Evolutionary conservation across 92 coral and sea anemone species (phyloP), one percentile per base, ranked within the genome.

Genomic region (Parazoanthus atlanticus): DNA sequence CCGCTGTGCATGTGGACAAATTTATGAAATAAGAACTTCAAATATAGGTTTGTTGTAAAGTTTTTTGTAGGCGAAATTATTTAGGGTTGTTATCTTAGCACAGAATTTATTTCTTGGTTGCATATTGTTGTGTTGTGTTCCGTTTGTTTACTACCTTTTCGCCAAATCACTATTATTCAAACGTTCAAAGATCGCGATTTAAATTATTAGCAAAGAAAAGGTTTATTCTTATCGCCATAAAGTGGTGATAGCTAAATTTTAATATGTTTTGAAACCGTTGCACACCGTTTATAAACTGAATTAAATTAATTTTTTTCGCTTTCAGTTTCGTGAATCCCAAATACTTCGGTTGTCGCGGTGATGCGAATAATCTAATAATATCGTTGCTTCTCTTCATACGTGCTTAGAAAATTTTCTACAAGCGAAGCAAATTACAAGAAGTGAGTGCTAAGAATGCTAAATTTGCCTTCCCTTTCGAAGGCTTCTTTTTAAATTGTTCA

Each of bases 141-240:
- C 47, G 77, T 95, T 95, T 95, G 98, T 95, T 95, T 95, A 95
- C 94, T 10, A 90, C 91, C 89, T 84, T 89, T 89, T 88, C 96
- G 93, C 89, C 90, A 79, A 91, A 85, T 83, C 88, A 34, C 80
- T 76, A 85, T 86, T 89, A 93, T 92, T 94, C 93, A 91, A 90
- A 93, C 91, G 92, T 87, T 54, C 84, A 88, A 77, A 89, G 88
- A 92, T 94, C 96, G 96, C 90, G 90, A 92, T 86, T 85, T 87
- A 95, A 95, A 91, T 95, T 95, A 95, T 95, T 95, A 95, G 87
- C 21, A 70, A 66, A 84, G 87, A 84, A 83, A 84, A 41, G 84
- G 54, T 84, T 84, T 47, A 69, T 74, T 41, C 36, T 84, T 49
- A 30, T 84, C 40, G 29, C 78, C 66, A 74, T 84, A 38, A 70